Conservation (phyloP, 2,888 invertebrate genomes). For the Trilocha varians region DNA sequence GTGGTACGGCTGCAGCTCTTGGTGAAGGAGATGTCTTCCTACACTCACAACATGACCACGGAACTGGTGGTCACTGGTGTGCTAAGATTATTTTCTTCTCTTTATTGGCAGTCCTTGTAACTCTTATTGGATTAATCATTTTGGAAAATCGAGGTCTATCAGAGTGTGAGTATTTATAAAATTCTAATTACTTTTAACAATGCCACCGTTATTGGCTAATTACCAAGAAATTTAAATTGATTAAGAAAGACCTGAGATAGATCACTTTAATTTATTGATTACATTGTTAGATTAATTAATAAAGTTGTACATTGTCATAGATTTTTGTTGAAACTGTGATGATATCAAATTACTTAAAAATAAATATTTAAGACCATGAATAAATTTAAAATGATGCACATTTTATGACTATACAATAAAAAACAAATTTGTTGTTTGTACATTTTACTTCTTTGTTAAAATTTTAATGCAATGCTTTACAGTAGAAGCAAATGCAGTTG, state of each 20-base stretch:
- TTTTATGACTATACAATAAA: neutral
- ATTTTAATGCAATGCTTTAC: constrained; percentile 8
- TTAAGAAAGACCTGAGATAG: neutral
- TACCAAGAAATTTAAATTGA: neutral
- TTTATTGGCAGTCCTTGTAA: constrained; percentile 79
- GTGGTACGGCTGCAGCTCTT: constrained; percentile 57
- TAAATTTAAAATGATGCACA: too few relatives aligned
- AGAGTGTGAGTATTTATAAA: constrained; percentile 76
- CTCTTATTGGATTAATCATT: constrained; percentile 84
- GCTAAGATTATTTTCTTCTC: constrained; percentile 88
- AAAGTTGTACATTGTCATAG: too few relatives aligned
- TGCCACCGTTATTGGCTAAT: neutral
- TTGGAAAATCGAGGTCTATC: constrained; percentile 84
- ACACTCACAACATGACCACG: constrained; percentile 83
- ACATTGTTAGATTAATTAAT: too few relatives aligned
- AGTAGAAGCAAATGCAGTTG: constrained; percentile 68
- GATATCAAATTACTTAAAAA: too few relatives aligned
- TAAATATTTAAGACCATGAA: too few relatives aligned
- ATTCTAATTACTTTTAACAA: neutral
- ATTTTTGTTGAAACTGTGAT: too few relatives aligned
- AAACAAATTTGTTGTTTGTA: neutral
- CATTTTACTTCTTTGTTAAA: neutral
- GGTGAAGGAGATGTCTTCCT: constrained; percentile 82
- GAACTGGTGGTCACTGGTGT: constrained; percentile 87
- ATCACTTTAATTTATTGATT: neutral